Base-by-base conservation (phyloP, 1,140 invertebrate genomes). In the Brachionus manjavacas region DNA sequence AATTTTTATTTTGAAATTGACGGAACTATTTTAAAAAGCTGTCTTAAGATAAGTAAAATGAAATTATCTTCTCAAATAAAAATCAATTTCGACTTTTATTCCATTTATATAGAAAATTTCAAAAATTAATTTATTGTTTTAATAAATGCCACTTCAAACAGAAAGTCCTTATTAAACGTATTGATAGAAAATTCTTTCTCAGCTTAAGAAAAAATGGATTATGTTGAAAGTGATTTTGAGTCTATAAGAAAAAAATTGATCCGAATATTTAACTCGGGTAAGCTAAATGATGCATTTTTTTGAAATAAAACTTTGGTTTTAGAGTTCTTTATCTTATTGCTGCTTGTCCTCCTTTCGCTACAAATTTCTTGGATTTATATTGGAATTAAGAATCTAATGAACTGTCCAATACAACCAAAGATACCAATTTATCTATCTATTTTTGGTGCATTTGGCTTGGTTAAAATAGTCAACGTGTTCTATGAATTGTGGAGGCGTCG, bases 401-500 rank as follows among this genome's bases (percentile, higher is more conserved):
- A 89, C 9, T 89, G 88, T 84, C 88, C 88, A 7, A 85, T 85
- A 35, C 85, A 89, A 55, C 86, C 86, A 2, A 87, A 86, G 35
- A 86, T 89, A 3, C 88, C 88, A 2, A 85, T 89, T n/a, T 89
- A 88, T 83, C 85, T 88, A 4, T 84, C 88, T 46, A 87, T 89
- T 9, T 87, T 87, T 11, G 88, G 88, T 1, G 87, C 87, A 85
- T 87, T 88, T 83, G 87, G 87, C n/a, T 70, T 86, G 0, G 80
- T 89, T 2, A 88, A 88, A 72, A 68, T 89, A 20, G 79, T 86
- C 0, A 70, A 85, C 91, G 89, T 92, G 20, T 89, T 94, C 9
- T 94, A 93, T 90, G 90, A 91, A 1, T 93, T 94, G 87, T 91
- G 94, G 11, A 90, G 91, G 55, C 91, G 91, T 0, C 89, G 92